phyloP scores from a whole-genome alignment of 2,888 invertebrate species.

The Oxystoma pomonae region DNA sequence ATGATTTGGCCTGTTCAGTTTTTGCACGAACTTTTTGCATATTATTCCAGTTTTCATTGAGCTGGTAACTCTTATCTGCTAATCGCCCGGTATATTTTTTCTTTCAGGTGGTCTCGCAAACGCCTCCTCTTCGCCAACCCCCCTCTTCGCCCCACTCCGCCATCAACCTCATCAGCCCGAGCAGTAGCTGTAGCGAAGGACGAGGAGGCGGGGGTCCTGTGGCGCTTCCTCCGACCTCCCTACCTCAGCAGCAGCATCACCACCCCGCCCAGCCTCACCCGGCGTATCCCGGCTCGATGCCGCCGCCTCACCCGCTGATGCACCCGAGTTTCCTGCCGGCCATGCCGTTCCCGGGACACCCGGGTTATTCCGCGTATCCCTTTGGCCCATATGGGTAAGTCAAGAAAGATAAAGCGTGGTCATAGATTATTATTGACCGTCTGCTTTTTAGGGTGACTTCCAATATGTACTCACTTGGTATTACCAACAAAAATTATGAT shows the following conservation, averaged over 20 bases:
- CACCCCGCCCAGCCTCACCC: slow-evolving; percentile 64
- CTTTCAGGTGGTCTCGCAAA: slow-evolving; percentile 38
- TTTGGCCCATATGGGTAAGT: slow-evolving; percentile 51
- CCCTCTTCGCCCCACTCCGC: slow-evolving; percentile 54
- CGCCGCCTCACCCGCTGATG: slow-evolving; percentile 69
- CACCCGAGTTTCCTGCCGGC: slow-evolving; percentile 62
- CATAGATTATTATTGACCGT: no score
- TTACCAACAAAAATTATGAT: no score
- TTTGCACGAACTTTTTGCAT: no score
- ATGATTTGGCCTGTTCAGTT: no score
- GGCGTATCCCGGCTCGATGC: slow-evolving; percentile 56
- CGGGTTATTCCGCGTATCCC: slow-evolving; percentile 66
- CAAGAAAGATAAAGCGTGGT: no score
- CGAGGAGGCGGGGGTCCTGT: slow-evolving; percentile 12
- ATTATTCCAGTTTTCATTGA: no score
- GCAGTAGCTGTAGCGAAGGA: slow-evolving; percentile 26
- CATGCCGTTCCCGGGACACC: slow-evolving; percentile 61
- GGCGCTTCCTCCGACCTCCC: slow-evolving; percentile 40
- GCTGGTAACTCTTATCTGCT: no score
- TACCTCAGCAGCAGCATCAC: slow-evolving; percentile 60
- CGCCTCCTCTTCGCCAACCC: slow-evolving; percentile 49
- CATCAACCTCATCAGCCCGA: slow-evolving; percentile 58
- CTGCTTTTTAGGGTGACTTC: no score
- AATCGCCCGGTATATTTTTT: background rate
- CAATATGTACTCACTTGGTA: no score